phyloP scores from a whole-genome alignment of 2,888 invertebrate genomes.

The Spodoptera picta region DNA sequence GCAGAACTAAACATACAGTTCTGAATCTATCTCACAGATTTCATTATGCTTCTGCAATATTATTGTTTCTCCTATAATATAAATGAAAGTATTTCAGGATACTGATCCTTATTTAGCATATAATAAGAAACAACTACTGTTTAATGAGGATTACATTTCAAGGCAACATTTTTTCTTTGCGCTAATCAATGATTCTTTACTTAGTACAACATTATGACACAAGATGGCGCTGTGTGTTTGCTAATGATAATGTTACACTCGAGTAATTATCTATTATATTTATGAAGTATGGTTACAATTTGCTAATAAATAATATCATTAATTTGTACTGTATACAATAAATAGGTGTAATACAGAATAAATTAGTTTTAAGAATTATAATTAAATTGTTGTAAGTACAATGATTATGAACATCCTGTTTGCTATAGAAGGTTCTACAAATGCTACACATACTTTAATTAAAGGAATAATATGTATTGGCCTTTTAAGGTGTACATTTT shows the following conservation, averaged over 20 bases:
- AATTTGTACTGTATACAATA: conserved; percentile 5
- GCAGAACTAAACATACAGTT: conserved; percentile 10
- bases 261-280: conserved; percentile 38
- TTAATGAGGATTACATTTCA: conserved; percentile 54
- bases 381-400: conserved; percentile 4
- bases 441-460: not conserved
- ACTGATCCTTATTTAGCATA: not conserved
- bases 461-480: not conserved
- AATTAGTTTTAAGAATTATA: not conserved
- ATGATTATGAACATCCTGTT: conserved; percentile 23
- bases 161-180: conserved; percentile 54
- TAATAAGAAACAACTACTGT: conserved; percentile 19
- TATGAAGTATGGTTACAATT: conserved; percentile 15
- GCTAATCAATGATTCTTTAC: conserved; percentile 45
- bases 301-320: conserved; percentile 18
- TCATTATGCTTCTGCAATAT: not conserved
- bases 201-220: conserved; percentile 56
- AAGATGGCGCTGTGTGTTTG: conserved; percentile 72
- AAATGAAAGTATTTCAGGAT: conserved; percentile 5
- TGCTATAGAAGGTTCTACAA: not conserved
- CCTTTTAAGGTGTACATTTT: not conserved
- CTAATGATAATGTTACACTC: conserved; percentile 41
- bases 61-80: not conserved
- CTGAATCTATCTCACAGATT: conserved; percentile 7
- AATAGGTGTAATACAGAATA: conserved; percentile 7